A percentile compares a stretch with the other conserved stretches of the same genome.
phyloP scores from a whole-genome alignment of 2,113 vertebrate species.

The Pristiophorus japonicus region DNA sequence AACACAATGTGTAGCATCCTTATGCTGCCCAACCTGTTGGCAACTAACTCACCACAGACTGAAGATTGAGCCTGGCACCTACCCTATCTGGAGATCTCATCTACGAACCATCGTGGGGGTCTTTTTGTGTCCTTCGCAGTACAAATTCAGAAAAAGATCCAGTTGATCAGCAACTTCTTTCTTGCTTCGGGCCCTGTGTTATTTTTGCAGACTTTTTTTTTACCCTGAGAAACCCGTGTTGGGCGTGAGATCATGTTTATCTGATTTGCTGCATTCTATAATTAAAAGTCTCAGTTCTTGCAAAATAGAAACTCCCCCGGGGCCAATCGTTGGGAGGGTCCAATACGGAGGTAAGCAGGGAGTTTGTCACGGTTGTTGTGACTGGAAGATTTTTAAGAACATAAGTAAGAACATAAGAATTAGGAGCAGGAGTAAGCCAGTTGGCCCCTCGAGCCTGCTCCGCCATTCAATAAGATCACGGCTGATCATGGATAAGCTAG shows the following conservation, averaged over 20 bases:
- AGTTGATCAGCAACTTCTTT: neutral
- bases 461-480: too few relatives aligned
- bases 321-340: neutral
- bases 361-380: neutral
- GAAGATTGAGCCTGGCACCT: neutral
- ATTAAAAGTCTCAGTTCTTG: neutral
- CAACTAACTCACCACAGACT: neutral
- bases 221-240: neutral
- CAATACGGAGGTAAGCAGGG: neutral
- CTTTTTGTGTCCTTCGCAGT: neutral
- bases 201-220: neutral
- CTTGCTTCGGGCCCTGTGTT: neutral
- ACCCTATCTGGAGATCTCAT: neutral
- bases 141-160: neutral
- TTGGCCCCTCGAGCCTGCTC: too few relatives aligned
- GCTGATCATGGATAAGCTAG: too few relatives aligned
- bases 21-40: neutral
- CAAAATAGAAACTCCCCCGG: neutral
- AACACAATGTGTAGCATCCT: neutral
- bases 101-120: neutral
- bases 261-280: neutral
- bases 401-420: too few relatives aligned
- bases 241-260: neutral
- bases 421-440: too few relatives aligned
- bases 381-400: neutral